phyloP scores from a whole-genome alignment of 2,888 invertebrate species.

The Campoletis raptor region DNA sequence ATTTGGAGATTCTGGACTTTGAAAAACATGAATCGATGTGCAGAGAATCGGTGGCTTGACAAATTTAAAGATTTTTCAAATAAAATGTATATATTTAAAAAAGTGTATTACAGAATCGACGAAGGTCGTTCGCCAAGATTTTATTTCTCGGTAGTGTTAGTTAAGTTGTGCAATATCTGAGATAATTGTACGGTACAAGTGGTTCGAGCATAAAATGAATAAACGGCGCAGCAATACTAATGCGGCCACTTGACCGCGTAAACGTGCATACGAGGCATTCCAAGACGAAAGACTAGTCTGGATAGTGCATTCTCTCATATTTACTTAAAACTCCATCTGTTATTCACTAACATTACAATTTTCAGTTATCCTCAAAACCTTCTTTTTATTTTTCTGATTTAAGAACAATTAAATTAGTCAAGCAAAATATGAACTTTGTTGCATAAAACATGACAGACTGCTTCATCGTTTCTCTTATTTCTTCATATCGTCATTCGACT shows the following conservation, averaged over 20 bases:
- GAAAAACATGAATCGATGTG: not conserved
- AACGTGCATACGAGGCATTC: constrained; percentile 9
- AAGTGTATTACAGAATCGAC: constrained; percentile 10
- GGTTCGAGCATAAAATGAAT: constrained; percentile 21
- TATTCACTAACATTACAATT: not conserved
- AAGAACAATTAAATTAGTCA: not conserved
- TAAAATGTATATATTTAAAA: not conserved
- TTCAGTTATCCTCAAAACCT: not conserved
- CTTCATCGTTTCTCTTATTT: not conserved
- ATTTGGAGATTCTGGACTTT: no score
- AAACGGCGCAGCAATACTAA: constrained; percentile 11
- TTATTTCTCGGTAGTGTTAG: not conserved
- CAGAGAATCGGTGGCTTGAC: not conserved
- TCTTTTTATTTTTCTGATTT: not conserved
- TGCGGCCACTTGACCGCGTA: constrained; percentile 20
- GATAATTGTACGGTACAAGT: constrained; percentile 18
- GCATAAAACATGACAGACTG: not conserved
- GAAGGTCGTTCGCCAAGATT: constrained; percentile 21
- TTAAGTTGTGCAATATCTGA: constrained; percentile 17
- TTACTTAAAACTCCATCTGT: not conserved
- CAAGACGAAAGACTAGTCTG: constrained; percentile 1
- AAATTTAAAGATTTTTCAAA: not conserved
- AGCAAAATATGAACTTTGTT: not conserved
- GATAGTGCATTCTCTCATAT: not conserved
- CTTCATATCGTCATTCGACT: not conserved